Evolutionary conservation across 2,797 vertebrate species (phyloP).

Genomic region (Micromesistius poutassou): DNA sequence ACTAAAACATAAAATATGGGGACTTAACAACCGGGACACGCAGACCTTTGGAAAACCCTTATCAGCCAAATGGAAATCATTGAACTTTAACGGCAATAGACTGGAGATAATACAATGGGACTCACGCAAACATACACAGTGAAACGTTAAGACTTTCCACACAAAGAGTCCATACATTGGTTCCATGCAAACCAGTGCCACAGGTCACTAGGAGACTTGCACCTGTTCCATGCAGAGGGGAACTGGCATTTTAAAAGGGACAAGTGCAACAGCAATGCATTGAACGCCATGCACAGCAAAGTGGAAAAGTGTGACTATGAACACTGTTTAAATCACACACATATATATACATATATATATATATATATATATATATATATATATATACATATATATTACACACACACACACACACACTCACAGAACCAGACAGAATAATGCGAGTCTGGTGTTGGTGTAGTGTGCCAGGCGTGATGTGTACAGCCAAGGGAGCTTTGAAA

Average conservation of each 20-base stretch:
- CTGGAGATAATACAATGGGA: not conserved
- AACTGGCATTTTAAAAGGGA: not conserved
- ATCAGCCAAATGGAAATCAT: slow-evolving; percentile 48
- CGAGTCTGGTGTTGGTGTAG: slow-evolving; percentile 40
- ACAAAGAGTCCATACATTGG: slow-evolving; percentile 19
- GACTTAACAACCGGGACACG: not conserved
- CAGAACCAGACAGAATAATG: slow-evolving; percentile 9
- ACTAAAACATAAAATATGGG: not conserved
- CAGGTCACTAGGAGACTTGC: not conserved
- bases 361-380: too few species aligned
- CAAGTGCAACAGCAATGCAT: slow-evolving; percentile 36
- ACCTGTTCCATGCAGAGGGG: slow-evolving; percentile 20
- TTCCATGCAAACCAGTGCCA: slow-evolving; percentile 47
- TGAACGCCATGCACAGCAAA: slow-evolving; percentile 39
- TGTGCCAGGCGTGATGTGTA: slow-evolving; percentile 51
- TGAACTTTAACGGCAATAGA: not conserved
- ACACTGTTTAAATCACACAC: slow-evolving; percentile 1
- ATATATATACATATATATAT: not conserved
- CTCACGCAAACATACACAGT: not conserved
- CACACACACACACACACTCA: slow-evolving; percentile 40
- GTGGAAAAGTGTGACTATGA: slow-evolving; percentile 17
- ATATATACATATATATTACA: too few species aligned
- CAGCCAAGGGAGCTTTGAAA: slow-evolving; percentile 9
- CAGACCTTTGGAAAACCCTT: not conserved
- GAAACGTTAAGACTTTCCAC: slow-evolving; percentile 8